These are phyloP conservation scores for Tarsius wallacei DNA, from an alignment of 2,797 vertebrate genomes.

Conservation along the genomic window DNA sequence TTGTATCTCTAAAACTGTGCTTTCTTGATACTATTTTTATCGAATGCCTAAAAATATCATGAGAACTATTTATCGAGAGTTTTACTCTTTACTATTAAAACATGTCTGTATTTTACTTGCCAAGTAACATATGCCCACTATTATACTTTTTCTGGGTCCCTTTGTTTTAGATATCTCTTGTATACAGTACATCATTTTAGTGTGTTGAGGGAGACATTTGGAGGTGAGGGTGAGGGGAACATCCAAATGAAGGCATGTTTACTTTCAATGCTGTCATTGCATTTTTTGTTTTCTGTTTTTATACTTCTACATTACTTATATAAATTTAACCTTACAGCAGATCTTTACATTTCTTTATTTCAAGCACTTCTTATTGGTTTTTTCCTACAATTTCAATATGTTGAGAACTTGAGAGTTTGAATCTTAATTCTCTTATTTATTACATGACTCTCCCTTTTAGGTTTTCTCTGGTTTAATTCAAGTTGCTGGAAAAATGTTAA, in stretches of 20 bases:
- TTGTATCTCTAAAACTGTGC: neutral
- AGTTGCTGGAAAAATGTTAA: neutral
- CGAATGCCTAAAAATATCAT: neutral
- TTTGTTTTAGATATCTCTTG: neutral
- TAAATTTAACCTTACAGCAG: slow-evolving; percentile 17
- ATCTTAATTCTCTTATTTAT: neutral
- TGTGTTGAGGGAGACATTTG: neutral
- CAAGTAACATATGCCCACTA: neutral
- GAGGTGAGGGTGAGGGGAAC: neutral
- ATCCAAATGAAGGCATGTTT: neutral
- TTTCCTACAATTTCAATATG: neutral
- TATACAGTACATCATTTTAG: neutral
- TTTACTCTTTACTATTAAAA: neutral
- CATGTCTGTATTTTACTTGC: neutral
- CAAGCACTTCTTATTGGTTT: neutral
- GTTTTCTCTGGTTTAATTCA: neutral
- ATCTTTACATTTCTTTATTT: neutral
- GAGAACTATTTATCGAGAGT: neutral
- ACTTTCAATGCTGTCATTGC: neutral
- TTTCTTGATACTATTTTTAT: slow-evolving; percentile 29
- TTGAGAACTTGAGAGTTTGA: neutral
- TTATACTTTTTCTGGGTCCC: neutral
- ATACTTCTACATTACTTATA: neutral
- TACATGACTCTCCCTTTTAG: neutral
- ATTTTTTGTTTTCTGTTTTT: neutral